Conservation (phyloP, 2,113 vertebrate species). For the Xyliphius kryptos region DNA sequence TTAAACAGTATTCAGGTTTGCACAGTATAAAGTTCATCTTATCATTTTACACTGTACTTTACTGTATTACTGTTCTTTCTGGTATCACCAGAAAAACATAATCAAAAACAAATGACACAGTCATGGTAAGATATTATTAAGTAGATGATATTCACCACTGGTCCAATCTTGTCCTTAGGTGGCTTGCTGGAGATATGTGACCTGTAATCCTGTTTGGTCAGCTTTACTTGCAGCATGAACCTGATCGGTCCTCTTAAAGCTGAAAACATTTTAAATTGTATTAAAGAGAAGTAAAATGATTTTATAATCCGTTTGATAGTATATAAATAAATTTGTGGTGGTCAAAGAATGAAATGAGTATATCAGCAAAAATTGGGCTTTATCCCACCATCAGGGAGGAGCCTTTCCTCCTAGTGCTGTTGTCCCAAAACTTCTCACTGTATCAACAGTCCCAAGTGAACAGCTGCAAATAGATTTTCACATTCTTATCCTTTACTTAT, state of each 20-base stretch:
- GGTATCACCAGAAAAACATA: too few relatives aligned
- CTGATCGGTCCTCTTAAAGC: constrained; percentile 25
- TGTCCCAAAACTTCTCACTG: constrained; percentile 5
- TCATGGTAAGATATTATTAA: too few relatives aligned
- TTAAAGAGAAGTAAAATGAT: neutral
- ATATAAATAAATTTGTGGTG: too few relatives aligned
- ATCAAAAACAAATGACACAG: too few relatives aligned
- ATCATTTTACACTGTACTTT: too few relatives aligned
- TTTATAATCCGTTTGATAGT: too few relatives aligned
- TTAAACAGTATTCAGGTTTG: neutral
- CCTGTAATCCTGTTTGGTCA: constrained; percentile 30
- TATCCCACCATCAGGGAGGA: constrained; percentile 28
- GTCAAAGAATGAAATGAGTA: too few relatives aligned
- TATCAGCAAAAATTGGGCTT: neutral
- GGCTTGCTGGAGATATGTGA: constrained; percentile 53
- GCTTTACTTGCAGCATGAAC: constrained; percentile 5
- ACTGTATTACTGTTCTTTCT: too few relatives aligned
- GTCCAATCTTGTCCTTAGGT: constrained; percentile 51
- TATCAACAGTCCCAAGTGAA: constrained; percentile 5
- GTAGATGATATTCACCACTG: constrained; percentile 45
- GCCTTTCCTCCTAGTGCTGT: constrained; percentile 7
- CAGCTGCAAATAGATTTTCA: constrained; percentile 1
- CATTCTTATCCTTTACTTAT: constrained; percentile 2
- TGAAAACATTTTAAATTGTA: constrained; percentile 31
- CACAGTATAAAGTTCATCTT: neutral